These are phyloP conservation scores for Caenorhabditis brenneri DNA, from an alignment of 1,140 invertebrate species.

Conservation along the genomic window DNA sequence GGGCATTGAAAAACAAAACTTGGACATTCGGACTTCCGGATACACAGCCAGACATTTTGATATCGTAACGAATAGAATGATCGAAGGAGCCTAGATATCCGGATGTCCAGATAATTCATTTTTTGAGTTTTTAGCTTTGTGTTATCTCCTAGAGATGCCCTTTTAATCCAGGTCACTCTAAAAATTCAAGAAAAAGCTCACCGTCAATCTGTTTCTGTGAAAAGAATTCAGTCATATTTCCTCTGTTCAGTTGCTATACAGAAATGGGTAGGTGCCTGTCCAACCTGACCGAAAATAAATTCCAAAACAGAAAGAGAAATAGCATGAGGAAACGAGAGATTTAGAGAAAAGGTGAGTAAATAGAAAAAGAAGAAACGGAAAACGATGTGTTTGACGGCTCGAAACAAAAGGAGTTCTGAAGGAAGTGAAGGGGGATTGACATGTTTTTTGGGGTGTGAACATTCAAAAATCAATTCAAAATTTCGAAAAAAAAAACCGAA, in stretches of 20 bases:
- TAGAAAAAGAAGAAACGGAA: not conserved
- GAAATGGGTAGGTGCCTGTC: not conserved
- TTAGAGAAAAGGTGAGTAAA: constrained; percentile 3
- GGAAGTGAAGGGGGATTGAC: not conserved
- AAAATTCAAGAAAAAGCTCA: not conserved
- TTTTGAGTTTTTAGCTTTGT: too few species aligned
- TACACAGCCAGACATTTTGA: too few species aligned
- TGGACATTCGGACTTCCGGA: too few species aligned
- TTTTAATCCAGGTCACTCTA: too few species aligned
- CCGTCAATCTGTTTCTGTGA: constrained; percentile 48
- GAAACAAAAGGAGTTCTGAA: constrained; percentile 3
- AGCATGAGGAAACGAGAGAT: not conserved
- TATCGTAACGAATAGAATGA: too few species aligned
- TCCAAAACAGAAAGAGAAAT: not conserved
- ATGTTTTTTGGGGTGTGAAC: not conserved
- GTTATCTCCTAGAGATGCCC: not conserved
- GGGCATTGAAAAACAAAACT: too few species aligned
- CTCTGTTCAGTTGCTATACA: not conserved
- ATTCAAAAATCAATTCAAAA: not conserved
- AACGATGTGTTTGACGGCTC: constrained; percentile 16
- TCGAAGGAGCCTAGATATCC: too few species aligned
- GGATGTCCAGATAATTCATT: too few species aligned
- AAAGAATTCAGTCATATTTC: constrained; percentile 52
- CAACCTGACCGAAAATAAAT: not conserved
- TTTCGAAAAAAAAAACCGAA: not conserved